Evolutionary conservation across 2,113 vertebrate species (phyloP).

Genomic region (Pluvialis apricaria): DNA sequence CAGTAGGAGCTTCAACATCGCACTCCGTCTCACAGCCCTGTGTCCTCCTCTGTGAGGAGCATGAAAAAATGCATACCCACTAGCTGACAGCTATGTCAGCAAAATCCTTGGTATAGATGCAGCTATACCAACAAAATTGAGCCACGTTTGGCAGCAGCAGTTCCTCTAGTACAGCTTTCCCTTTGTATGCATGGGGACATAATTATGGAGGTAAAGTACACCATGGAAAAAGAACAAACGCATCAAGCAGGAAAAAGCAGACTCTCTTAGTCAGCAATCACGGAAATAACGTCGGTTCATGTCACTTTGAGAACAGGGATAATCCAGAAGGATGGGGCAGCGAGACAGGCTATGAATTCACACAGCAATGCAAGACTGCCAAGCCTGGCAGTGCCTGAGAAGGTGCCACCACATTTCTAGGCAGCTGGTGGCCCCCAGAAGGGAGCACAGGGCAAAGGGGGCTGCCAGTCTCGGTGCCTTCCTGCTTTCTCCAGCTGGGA

Average conservation of each 20-base stretch:
- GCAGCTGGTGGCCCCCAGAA: background rate
- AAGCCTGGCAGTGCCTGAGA: background rate
- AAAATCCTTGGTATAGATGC: background rate
- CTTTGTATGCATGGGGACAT: background rate
- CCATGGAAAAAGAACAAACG: background rate
- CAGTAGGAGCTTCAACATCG: background rate
- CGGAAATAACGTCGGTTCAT: rapidly evolving
- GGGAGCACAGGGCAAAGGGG: background rate
- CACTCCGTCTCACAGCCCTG: background rate
- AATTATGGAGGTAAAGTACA: background rate
- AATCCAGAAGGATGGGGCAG: background rate
- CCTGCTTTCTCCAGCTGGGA: background rate
- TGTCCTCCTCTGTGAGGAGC: background rate
- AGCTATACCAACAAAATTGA: constrained; percentile 14
- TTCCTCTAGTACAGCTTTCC: background rate
- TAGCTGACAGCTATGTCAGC: background rate
- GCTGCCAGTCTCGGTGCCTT: background rate
- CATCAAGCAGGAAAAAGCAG: background rate
- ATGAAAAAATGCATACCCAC: background rate
- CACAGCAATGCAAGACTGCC: background rate
- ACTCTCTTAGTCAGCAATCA: background rate
- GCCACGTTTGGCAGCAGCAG: background rate
- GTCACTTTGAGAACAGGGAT: background rate
- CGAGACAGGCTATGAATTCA: rapidly evolving
- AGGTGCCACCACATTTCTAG: background rate